Percentiles rank a stretch among this genome's conserved stretches.
phyloP scores from a whole-genome alignment of 2,888 invertebrate genomes.

The Rhorus exstirpatorius region DNA sequence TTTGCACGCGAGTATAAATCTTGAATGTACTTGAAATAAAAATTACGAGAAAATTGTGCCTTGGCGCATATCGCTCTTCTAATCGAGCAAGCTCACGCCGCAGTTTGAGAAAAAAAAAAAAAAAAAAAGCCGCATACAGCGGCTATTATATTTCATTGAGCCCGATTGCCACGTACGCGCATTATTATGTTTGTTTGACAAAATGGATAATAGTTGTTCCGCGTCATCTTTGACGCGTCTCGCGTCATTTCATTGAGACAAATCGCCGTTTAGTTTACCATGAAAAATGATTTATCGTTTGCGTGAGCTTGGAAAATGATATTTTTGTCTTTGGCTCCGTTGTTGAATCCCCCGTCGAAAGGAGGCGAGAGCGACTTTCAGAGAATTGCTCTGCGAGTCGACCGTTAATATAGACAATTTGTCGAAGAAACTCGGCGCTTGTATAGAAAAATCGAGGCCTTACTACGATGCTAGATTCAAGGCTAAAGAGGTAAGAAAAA shows the following conservation, averaged over 20 bases:
- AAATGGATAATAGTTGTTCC: slow-evolving; percentile 79
- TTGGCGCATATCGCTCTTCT: not conserved
- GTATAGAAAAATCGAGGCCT: slow-evolving; percentile 95
- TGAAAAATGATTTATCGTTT: slow-evolving; percentile 16
- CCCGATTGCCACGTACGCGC: slow-evolving; percentile 69
- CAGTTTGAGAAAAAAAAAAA: slow-evolving; percentile 53
- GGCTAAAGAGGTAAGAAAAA: slow-evolving; percentile 90
- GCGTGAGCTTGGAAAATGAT: slow-evolving; percentile 28
- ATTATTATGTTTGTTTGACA: slow-evolving; percentile 66
- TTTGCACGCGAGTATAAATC: not conserved
- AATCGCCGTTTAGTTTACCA: slow-evolving; percentile 1
- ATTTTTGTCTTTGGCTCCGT: slow-evolving; percentile 4
- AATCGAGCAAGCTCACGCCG: slow-evolving; percentile 24
- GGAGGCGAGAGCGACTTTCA: slow-evolving; percentile 94
- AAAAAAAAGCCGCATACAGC: too few species aligned
- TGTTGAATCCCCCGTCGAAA: slow-evolving; percentile 75
- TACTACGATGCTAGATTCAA: slow-evolving; percentile 96
- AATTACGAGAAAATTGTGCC: not conserved
- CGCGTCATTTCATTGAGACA: slow-evolving; percentile 27
- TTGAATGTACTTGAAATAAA: not conserved
- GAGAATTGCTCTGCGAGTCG: slow-evolving; percentile 93
- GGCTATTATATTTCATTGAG: slow-evolving; percentile 79
- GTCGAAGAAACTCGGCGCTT: slow-evolving; percentile 93
- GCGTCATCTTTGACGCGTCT: slow-evolving; percentile 3
- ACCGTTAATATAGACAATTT: slow-evolving; percentile 93